Conservation (phyloP, 2,113 vertebrate genomes). For the Tragelaphus strepsiceros region DNA sequence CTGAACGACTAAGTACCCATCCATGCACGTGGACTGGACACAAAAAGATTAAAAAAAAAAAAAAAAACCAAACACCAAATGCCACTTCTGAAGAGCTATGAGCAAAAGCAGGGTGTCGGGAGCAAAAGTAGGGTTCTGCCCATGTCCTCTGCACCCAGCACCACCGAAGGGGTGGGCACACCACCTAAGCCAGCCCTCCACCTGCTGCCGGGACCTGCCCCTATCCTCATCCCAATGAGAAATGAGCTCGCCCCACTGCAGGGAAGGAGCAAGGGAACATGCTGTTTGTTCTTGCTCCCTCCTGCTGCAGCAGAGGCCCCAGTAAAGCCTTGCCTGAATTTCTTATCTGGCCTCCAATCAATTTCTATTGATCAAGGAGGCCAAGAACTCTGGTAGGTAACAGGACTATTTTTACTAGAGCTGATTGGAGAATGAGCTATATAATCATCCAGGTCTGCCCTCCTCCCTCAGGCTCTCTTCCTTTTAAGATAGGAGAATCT, state of each 20-base stretch:
- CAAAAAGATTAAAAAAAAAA: not conserved
- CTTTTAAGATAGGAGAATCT: not conserved
- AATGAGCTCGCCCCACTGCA: not conserved
- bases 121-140: not conserved
- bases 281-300: not conserved
- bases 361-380: not conserved
- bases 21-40: not conserved
- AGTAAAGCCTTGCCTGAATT: not conserved
- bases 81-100: not conserved
- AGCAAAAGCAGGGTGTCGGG: not conserved
- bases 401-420: not conserved
- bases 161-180: not conserved
- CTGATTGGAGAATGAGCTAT: not conserved
- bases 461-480: not conserved
- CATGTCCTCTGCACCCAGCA: not conserved
- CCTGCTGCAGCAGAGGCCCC: not conserved
- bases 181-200: not conserved
- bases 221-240: not conserved
- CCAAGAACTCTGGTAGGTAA: not conserved
- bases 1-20: not conserved
- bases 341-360: not conserved
- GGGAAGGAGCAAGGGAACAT: not conserved
- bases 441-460: not conserved
- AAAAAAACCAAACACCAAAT: not conserved
- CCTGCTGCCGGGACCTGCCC: not conserved